Percentiles rank a stretch among this genome's conserved stretches.
phyloP scores from a whole-genome alignment of 2,797 vertebrate genomes.

The Oreonectes daqikongensis region DNA sequence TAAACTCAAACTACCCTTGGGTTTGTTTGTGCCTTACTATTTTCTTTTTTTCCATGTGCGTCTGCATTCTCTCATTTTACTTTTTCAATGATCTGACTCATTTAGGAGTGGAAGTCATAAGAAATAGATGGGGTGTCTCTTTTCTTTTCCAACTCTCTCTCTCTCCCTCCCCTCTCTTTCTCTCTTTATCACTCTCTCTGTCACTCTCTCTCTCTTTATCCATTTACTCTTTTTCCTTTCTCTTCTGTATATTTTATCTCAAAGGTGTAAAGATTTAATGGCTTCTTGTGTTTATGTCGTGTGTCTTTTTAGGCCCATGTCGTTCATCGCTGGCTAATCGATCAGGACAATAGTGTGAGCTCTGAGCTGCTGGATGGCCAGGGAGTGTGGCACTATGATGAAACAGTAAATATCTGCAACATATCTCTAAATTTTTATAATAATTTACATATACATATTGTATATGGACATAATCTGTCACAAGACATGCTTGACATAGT shows the following conservation, averaged over 20 bases:
- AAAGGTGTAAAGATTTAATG: conserved; percentile 73
- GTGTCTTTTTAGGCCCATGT: conserved; percentile 84
- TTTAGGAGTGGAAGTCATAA: conserved; percentile 5
- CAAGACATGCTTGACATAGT: conserved; percentile 67
- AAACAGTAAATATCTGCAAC: conserved; percentile 88
- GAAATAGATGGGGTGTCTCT: conserved; percentile 22
- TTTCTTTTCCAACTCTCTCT: conserved; percentile 40
- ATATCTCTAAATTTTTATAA: conserved; percentile 78
- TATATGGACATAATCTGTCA: conserved; percentile 76
- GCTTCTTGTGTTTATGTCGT: conserved; percentile 83
- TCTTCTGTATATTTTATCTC: conserved; percentile 10
- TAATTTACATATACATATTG: conserved; percentile 68
- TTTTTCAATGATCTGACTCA: conserved; percentile 43
- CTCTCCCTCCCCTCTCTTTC: conserved; percentile 19
- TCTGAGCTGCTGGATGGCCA: conserved; percentile 85
- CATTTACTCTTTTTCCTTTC: not conserved
- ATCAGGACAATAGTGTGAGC: conserved; percentile 88
- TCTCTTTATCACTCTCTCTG: not conserved
- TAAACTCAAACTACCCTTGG: too few relatives aligned
- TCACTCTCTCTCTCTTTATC: not conserved
- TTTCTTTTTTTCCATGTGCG: conserved; percentile 23
- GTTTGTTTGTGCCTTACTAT: too few relatives aligned
- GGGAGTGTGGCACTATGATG: conserved; percentile 86
- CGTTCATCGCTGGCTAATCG: conserved; percentile 86
- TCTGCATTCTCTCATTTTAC: conserved; percentile 58